phyloP scores from a whole-genome alignment of 1,140 invertebrate species.

The Coptotermes formosanus region DNA sequence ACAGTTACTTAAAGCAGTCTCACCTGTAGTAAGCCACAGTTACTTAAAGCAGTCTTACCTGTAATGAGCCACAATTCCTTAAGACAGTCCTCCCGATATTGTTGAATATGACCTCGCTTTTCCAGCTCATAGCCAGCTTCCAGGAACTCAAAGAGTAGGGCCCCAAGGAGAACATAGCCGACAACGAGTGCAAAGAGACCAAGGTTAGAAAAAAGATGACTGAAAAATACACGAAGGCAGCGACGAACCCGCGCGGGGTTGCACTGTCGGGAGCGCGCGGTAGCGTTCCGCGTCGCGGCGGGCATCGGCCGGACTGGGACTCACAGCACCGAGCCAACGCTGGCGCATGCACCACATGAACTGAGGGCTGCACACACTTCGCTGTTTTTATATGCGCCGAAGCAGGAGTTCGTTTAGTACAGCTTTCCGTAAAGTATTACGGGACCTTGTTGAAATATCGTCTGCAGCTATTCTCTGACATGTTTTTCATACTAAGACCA shows the following conservation, averaged over 20 bases:
- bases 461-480: no score
- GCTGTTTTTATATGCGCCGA: not conserved
- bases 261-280: slow-evolving; percentile 8
- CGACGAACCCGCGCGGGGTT: slow-evolving; percentile 19
- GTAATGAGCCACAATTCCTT: no score
- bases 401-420: not conserved
- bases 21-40: no score
- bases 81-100: slow-evolving; percentile 31
- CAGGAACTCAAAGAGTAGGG: slow-evolving; percentile 34
- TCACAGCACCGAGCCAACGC: not conserved
- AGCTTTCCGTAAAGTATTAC: no score
- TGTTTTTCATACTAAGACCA: no score
- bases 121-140: slow-evolving; percentile 33
- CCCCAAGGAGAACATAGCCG: slow-evolving; percentile 35
- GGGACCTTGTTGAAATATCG: no score
- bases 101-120: slow-evolving; percentile 29
- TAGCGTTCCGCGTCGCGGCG: slow-evolving; percentile 20
- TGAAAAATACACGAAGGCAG: slow-evolving; percentile 26
- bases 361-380: not conserved
- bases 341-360: slow-evolving; percentile 25
- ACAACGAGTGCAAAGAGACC: slow-evolving; percentile 30
- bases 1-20: no score
- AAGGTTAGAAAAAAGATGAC: slow-evolving; percentile 28
- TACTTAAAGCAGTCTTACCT: no score
- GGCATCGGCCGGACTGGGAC: slow-evolving; percentile 13